Percentiles rank a stretch among this genome's conserved stretches.
phyloP scores from a whole-genome alignment of 1,140 invertebrate genomes.

The Lamellibrachia luymesi region DNA sequence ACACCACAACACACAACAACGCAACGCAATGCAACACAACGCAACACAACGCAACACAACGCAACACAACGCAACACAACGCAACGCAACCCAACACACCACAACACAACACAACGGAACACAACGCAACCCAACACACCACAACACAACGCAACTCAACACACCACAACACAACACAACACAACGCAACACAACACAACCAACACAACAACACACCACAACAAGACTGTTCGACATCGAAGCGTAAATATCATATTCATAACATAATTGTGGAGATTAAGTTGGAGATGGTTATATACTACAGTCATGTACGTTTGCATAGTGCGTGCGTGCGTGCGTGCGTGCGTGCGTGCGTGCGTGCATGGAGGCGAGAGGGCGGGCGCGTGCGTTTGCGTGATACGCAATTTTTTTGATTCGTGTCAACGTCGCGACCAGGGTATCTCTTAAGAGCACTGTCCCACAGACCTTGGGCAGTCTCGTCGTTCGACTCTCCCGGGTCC shows the following conservation, averaged over 20 bases:
- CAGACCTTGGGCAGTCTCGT: too few relatives aligned
- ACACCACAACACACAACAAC: neutral
- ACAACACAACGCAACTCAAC: neutral
- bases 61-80: slow-evolving; percentile 16
- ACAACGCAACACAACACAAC: neutral
- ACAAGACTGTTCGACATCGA: too few relatives aligned
- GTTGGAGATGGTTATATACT: too few relatives aligned
- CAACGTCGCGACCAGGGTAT: neutral
- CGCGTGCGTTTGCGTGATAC: neutral
- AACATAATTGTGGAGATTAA: too few relatives aligned
- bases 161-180: too few relatives aligned
- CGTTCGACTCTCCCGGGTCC: too few relatives aligned
- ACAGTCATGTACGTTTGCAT: neutral
- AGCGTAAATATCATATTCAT: too few relatives aligned
- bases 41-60: slow-evolving; percentile 14
- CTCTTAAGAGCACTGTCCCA: too few relatives aligned
- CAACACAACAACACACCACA: too few relatives aligned
- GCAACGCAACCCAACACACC: slow-evolving; percentile 3
- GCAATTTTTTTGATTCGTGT: too few relatives aligned
- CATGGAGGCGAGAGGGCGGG: neutral
- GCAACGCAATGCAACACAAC: neutral
- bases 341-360: neutral
- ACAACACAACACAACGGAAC: slow-evolving; percentile 17
- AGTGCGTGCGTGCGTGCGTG: neutral
- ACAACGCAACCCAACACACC: neutral